Percentiles rank a stretch among this genome's conserved stretches.
These are phyloP conservation scores for Perognathus longimembris DNA, from an alignment of 2,113 vertebrate genomes.

Conservation along the genomic window DNA sequence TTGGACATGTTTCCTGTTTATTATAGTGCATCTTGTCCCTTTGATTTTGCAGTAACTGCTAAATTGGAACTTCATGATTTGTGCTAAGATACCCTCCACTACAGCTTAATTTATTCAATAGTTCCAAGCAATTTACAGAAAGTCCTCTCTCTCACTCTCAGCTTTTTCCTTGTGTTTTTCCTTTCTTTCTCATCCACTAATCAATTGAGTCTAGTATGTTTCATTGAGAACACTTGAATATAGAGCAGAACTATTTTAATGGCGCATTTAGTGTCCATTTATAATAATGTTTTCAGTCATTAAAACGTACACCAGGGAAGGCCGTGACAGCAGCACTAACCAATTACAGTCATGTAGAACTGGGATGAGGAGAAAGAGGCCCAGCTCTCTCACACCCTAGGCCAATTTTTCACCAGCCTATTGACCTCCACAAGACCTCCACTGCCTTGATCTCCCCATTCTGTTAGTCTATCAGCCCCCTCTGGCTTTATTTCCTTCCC, in stretches of 20 bases:
- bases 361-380: slow-evolving; percentile 1
- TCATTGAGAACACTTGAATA: slow-evolving; percentile 71
- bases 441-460: not conserved
- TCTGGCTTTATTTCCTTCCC: slow-evolving; percentile 32
- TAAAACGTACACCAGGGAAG: slow-evolving; percentile 79
- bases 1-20: slow-evolving; percentile 64
- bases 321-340: slow-evolving; percentile 67
- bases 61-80: slow-evolving; percentile 84
- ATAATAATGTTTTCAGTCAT: slow-evolving; percentile 82
- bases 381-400: not conserved
- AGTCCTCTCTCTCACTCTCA: slow-evolving; percentile 6
- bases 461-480: slow-evolving; percentile 1
- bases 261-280: slow-evolving; percentile 83
- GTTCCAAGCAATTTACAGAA: slow-evolving; percentile 86
- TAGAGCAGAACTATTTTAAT: slow-evolving; percentile 82
- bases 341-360: slow-evolving; percentile 51
- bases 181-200: slow-evolving; percentile 74
- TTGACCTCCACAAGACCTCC: slow-evolving; percentile 9
- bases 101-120: slow-evolving; percentile 86
- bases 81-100: slow-evolving; percentile 65
- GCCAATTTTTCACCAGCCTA: slow-evolving; percentile 51
- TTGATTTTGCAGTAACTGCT: slow-evolving; percentile 84
- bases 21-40: slow-evolving; percentile 54
- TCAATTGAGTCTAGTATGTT: slow-evolving; percentile 77
- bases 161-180: slow-evolving; percentile 57